Evolutionary conservation across 2,888 invertebrate species (phyloP).

Genomic region (Siphonodentalium dalli): DNA sequence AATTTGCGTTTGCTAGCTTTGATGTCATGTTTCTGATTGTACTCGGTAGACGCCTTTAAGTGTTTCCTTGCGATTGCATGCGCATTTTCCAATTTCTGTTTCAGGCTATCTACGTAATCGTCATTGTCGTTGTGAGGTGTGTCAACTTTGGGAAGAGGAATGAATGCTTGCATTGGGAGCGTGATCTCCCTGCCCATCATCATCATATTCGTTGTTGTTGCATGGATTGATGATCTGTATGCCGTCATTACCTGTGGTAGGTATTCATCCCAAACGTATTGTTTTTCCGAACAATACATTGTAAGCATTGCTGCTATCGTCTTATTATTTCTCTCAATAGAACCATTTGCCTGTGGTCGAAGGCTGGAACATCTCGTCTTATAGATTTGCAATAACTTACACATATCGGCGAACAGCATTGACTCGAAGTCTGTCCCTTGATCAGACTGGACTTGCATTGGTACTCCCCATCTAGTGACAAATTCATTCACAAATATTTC

Average conservation of each 20-base stretch:
- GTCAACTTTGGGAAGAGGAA: background rate
- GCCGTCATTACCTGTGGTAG: conserved; percentile 27
- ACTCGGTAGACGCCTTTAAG: no score
- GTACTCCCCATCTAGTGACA: no score
- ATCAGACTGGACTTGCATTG: no score
- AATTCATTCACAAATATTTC: no score
- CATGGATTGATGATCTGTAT: conserved; percentile 26
- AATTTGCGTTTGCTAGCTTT: no score
- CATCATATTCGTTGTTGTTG: conserved; percentile 20
- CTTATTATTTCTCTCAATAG: conserved; percentile 33
- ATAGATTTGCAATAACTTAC: no score
- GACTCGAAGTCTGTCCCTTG: no score
- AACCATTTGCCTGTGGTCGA: conserved; percentile 25
- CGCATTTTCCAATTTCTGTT: background rate
- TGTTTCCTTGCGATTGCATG: conserved; percentile 13
- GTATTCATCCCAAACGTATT: conserved; percentile 38
- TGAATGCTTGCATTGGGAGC: conserved; percentile 24
- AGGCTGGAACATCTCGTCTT: background rate
- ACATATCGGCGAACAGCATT: no score
- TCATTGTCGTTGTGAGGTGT: background rate
- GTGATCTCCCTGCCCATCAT: conserved; percentile 12
- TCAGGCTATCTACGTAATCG: conserved; percentile 10
- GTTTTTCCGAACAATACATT: conserved; percentile 29
- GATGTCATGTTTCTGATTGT: no score
- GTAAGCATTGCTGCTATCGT: conserved; percentile 27